Percentiles rank a stretch among this genome's conserved stretches.
Conservation (phyloP, 2,888 invertebrate species). For the Cordilura impudica region DNA sequence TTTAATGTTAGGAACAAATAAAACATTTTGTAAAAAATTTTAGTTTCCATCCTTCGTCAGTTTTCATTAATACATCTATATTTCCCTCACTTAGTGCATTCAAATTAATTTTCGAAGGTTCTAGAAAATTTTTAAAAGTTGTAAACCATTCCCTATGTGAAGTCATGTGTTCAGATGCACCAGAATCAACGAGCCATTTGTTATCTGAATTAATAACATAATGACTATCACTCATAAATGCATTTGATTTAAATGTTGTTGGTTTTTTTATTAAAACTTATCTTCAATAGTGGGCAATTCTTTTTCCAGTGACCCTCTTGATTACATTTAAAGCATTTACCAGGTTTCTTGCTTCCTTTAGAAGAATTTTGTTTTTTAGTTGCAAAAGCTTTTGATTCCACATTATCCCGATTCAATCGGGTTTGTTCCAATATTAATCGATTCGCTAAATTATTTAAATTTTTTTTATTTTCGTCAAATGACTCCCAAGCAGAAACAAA, state of each 20-base stretch:
- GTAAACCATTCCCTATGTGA: conserved; percentile 4
- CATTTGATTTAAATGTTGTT: neutral
- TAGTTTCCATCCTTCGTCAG: too few species aligned
- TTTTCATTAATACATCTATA: too few species aligned
- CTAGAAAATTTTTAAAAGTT: too few species aligned
- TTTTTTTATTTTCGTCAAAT: neutral
- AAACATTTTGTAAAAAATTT: conserved; percentile 9
- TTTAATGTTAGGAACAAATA: conserved; percentile 25
- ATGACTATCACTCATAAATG: too few species aligned
- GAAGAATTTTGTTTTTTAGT: neutral
- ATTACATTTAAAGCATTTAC: conserved; percentile 10
- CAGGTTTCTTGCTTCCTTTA: neutral
- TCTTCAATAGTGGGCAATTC: conserved; percentile 19
- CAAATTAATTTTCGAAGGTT: too few species aligned
- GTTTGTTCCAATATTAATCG: neutral
- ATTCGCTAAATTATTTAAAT: neutral
- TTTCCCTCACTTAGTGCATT: too few species aligned
- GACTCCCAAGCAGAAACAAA: neutral
- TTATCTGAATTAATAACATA: too few species aligned
- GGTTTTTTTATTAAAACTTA: neutral
- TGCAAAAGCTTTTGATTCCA: neutral
- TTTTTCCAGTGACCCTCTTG: conserved; percentile 10
- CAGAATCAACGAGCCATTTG: too few species aligned
- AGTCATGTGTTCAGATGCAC: neutral
- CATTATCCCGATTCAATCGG: neutral